Conservation (phyloP, 2,888 invertebrate species). For the Drosophila mayaguana region DNA sequence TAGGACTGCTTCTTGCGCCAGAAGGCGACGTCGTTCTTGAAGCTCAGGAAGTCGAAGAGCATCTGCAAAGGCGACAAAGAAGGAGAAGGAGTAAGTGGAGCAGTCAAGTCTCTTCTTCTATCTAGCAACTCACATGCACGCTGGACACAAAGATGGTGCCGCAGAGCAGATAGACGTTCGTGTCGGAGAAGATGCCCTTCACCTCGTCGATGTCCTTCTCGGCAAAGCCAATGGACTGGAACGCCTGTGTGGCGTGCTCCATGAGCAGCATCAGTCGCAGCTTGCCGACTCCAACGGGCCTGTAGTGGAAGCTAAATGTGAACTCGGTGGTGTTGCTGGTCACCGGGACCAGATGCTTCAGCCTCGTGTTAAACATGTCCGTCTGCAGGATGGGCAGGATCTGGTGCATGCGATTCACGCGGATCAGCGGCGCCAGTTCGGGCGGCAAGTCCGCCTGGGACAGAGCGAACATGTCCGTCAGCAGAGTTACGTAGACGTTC, state of each 20-base stretch:
- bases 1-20: slow-evolving; percentile 95
- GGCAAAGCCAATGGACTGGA: slow-evolving; percentile 89
- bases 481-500: slow-evolving; percentile 90
- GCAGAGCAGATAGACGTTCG: slow-evolving; percentile 95
- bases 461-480: slow-evolving; percentile 90
- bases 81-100: background rate
- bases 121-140: slow-evolving; percentile 91
- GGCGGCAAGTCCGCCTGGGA: slow-evolving; percentile 89
- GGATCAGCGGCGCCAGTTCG: slow-evolving; percentile 88
- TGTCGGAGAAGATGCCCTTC: slow-evolving; percentile 97
- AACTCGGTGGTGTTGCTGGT: slow-evolving; percentile 87
- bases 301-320: slow-evolving; percentile 89
- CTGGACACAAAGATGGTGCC: slow-evolving; percentile 96
- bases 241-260: slow-evolving; percentile 89
- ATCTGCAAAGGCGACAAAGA: slow-evolving; percentile 87
- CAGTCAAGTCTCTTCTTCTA: background rate
- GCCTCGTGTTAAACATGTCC: slow-evolving; percentile 92
- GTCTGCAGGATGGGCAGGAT: slow-evolving; percentile 94
- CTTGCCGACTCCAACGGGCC: slow-evolving; percentile 92
- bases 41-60: slow-evolving; percentile 97
- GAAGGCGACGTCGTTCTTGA: slow-evolving; percentile 98
- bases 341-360: slow-evolving; percentile 90
- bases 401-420: slow-evolving; percentile 87
- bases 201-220: slow-evolving; percentile 98
- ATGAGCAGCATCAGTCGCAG: slow-evolving; percentile 92